These are phyloP conservation scores for Drosophila bunnanda DNA, from an alignment of 2,888 invertebrate species.

Conservation along the genomic window DNA sequence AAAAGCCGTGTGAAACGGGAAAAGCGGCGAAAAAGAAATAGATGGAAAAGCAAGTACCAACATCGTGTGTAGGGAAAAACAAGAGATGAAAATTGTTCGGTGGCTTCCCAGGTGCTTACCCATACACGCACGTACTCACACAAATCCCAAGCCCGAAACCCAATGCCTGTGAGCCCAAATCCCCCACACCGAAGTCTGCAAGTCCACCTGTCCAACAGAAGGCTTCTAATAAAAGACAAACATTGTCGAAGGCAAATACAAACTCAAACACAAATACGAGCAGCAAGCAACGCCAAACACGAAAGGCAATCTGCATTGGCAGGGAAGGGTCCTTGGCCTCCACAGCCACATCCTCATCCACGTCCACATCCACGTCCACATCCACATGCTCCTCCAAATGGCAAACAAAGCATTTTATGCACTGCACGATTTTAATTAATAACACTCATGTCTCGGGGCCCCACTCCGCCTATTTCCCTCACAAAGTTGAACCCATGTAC, in stretches of 20 bases:
- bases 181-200: background rate
- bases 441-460: constrained; percentile 60
- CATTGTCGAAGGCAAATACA: constrained; percentile 66
- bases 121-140: constrained; percentile 14
- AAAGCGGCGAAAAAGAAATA: constrained; percentile 32
- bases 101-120: constrained; percentile 19
- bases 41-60: constrained; percentile 27
- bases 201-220: constrained; percentile 33
- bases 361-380: background rate
- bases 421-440: constrained; percentile 82
- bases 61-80: constrained; percentile 8
- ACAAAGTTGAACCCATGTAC: background rate
- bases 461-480: background rate
- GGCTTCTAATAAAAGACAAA: constrained; percentile 73
- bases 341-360: background rate
- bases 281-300: constrained; percentile 25
- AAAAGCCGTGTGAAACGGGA: constrained; percentile 53
- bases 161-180: constrained; percentile 7
- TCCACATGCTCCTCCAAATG: constrained; percentile 15
- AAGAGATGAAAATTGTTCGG: constrained; percentile 34
- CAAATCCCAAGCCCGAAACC: background rate
- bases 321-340: constrained; percentile 2
- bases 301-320: constrained; percentile 30
- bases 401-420: constrained; percentile 71
- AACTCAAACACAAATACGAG: constrained; percentile 48